phyloP scores from a whole-genome alignment of 1,140 invertebrate species.

The Cyclargus thomasi region DNA sequence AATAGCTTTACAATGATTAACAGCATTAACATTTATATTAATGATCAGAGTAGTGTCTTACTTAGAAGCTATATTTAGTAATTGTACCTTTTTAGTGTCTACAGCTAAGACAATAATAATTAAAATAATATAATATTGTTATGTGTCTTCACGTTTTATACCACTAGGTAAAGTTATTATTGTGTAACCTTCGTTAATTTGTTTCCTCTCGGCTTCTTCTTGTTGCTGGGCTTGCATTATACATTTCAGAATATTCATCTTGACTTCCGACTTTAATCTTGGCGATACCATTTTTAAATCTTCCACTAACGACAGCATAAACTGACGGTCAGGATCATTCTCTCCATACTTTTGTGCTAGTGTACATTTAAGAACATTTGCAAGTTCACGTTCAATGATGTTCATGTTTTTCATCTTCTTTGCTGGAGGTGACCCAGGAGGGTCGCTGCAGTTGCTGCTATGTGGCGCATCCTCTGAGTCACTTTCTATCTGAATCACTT shows the following conservation, averaged over 20 bases:
- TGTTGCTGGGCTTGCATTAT: neutral
- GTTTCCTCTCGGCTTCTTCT: neutral
- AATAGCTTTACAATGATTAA: no score
- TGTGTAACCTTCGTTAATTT: no score
- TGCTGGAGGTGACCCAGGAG: neutral
- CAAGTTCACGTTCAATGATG: neutral
- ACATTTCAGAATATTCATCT: neutral
- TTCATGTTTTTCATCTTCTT: neutral
- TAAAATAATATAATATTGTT: no score
- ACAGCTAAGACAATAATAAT: no score
- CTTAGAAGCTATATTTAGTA: no score
- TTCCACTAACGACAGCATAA: constrained; percentile 11
- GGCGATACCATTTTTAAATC: constrained; percentile 5
- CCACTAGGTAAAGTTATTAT: no score
- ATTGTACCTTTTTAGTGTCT: no score
- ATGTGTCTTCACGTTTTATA: no score
- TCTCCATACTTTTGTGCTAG: neutral
- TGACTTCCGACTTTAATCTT: neutral
- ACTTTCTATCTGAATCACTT: neutral
- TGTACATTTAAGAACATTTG: constrained; percentile 12
- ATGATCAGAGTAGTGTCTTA: no score
- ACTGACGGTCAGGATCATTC: constrained; percentile 8
- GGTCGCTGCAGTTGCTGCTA: neutral
- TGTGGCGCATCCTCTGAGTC: neutral
- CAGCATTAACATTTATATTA: no score